A percentile compares a stretch with the other conserved stretches of the same genome.
Conservation (phyloP, 2,888 invertebrate species). For the Aporophyla nigra region DNA sequence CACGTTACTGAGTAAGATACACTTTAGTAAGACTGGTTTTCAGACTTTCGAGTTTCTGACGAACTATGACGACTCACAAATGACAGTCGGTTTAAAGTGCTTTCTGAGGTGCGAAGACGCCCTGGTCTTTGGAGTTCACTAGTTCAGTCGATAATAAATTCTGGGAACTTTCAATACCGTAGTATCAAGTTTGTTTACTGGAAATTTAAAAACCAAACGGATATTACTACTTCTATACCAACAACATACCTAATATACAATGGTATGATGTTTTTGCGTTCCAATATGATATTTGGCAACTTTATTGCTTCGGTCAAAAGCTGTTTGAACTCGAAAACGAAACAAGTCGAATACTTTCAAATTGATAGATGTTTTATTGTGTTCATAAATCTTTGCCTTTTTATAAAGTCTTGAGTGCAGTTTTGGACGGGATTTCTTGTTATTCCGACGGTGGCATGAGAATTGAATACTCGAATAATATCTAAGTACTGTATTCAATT, state of each 20-base stretch:
- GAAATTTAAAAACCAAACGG: background rate
- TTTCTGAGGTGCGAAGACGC: too few relatives aligned
- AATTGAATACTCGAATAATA: constrained; percentile 16
- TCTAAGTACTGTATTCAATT: constrained; percentile 1
- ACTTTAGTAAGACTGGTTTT: too few relatives aligned
- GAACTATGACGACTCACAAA: too few relatives aligned
- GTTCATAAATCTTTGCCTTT: constrained; percentile 20
- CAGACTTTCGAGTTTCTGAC: too few relatives aligned
- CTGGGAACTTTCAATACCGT: background rate
- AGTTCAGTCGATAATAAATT: background rate
- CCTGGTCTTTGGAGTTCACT: background rate
- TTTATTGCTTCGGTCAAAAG: constrained; percentile 27
- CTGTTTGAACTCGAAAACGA: constrained; percentile 13
- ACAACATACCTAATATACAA: background rate
- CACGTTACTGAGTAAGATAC: too few relatives aligned
- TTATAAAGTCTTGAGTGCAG: constrained; percentile 11
- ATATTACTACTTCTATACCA: constrained; percentile 12
- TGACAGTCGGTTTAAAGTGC: too few relatives aligned
- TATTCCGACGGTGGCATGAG: background rate
- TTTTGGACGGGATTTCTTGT: constrained; percentile 19
- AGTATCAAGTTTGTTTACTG: background rate
- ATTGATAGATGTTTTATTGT: constrained; percentile 25
- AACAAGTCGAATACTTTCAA: constrained; percentile 39
- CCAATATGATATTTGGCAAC: constrained; percentile 29
- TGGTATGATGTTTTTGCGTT: constrained; percentile 12